Percentiles rank a stretch among this genome's conserved stretches.
phyloP scores from a whole-genome alignment of 2,113 vertebrate species.

The Neomonachus schauinslandi region DNA sequence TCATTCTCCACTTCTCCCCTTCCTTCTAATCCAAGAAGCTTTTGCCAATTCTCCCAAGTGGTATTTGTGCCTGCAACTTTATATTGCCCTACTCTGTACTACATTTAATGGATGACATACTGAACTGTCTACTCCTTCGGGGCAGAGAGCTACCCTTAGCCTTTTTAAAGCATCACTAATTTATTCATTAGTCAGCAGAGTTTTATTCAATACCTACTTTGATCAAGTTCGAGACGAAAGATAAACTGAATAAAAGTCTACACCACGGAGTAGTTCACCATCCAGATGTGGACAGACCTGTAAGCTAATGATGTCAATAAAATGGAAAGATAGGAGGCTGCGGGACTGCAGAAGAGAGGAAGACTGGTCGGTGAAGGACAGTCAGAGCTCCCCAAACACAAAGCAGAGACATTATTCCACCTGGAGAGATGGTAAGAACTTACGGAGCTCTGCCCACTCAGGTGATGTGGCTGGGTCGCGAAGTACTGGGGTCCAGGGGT shows the following conservation, averaged over 20 bases:
- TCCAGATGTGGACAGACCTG: not conserved
- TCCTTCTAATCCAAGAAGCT: not conserved
- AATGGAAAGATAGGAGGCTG: not conserved
- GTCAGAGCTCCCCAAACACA: not conserved
- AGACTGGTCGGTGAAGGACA: not conserved
- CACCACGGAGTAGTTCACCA: not conserved
- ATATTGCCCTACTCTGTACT: not conserved
- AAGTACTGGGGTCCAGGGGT: not conserved
- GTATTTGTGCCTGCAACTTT: not conserved
- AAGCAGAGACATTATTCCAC: not conserved
- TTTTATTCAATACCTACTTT: not conserved
- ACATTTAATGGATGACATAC: not conserved
- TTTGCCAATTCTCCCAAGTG: not conserved
- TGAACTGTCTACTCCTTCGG: not conserved
- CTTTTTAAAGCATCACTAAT: not conserved
- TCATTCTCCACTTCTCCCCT: not conserved
- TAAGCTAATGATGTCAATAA: not conserved
- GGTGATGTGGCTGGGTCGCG: not conserved
- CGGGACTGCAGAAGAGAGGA: not conserved
- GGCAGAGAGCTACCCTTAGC: not conserved
- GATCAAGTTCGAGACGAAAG: conserved; percentile 42
- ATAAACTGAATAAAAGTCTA: not conserved
- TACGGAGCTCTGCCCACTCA: not conserved
- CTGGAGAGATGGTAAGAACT: not conserved
- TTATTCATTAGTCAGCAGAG: conserved; percentile 20